Base-by-base conservation (phyloP, 2,888 invertebrate genomes). In the Bruchidius siliquastri region DNA sequence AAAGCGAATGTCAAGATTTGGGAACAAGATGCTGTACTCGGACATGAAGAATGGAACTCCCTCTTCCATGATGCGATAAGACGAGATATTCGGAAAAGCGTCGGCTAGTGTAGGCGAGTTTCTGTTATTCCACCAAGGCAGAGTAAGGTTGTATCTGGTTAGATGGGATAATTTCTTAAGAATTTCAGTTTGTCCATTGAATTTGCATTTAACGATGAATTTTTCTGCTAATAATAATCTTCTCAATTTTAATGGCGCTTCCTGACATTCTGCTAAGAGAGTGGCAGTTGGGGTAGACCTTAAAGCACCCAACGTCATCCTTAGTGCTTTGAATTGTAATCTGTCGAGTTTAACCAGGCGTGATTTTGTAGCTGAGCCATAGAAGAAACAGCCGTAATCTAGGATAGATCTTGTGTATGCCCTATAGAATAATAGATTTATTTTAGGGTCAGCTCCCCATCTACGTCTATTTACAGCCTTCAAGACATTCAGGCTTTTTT, bases 391-490 rank as follows among this genome's bases (percentile, higher is more conserved):
- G 1, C 71, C 71, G 66, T 67, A 71, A 21, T 71, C 71, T 20
- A 71, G 32, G 22, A 71, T 71, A 20, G 71, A n/a, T 21, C 71
- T 32, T 67, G 67, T 67, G 22, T 20, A 71, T 21, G 71, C 20
- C 22, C 71, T 71, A 21, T 71, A 71, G 66, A 71, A 71, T 20
- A 67, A 6, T 4, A 67, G 22, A n/a, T 13, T 22, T 3, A 22
- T 67, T 66, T 71, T 66, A 21, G 71, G 71, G 22, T 66, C 22
- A 20, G 67, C 71, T 18, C 71, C 71, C 67, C 71, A 71, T 22
- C 10, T 71, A 8, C 21, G 49, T 21, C 22, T 71, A 22, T 66
- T 20, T 2, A 71, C 71, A 21, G 22, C 22, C 22, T 66, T 66
- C 13, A 71, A 67, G 20, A 71, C 66, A 21, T 71, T 71, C 4